Conservation (phyloP, 1,140 invertebrate genomes). For the Lordiphosa stackelbergi region DNA sequence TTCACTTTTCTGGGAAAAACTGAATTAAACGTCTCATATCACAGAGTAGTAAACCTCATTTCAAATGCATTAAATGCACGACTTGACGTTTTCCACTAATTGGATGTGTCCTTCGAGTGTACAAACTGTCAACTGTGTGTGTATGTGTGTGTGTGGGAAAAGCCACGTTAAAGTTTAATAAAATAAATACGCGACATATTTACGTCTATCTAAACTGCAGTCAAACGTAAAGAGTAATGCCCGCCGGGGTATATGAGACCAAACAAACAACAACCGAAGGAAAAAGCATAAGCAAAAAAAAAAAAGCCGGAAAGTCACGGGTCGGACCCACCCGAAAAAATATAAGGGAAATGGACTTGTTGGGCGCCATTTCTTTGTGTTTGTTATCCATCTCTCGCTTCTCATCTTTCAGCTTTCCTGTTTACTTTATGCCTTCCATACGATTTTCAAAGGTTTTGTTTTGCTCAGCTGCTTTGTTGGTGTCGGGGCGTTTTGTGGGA, state of each 20-base stretch:
- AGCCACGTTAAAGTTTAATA: slow-evolving; percentile 42
- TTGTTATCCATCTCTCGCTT: slow-evolving; percentile 19
- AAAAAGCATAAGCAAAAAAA: slow-evolving; percentile 32
- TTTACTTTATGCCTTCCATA: slow-evolving; percentile 41
- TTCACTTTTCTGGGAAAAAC: too few relatives aligned
- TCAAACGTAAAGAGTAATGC: slow-evolving; percentile 52
- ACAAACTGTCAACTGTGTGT: neutral
- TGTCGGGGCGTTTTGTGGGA: neutral
- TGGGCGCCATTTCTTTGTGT: slow-evolving; percentile 19
- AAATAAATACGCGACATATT: slow-evolving; percentile 20
- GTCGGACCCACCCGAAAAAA: slow-evolving; percentile 13
- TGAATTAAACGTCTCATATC: too few relatives aligned
- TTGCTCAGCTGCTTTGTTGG: slow-evolving; percentile 54
- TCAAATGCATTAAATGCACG: too few relatives aligned
- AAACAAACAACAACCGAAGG: slow-evolving; percentile 16
- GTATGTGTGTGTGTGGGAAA: neutral
- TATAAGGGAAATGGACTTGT: slow-evolving; percentile 14
- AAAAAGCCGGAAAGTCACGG: slow-evolving; percentile 42
- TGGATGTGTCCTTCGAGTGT: slow-evolving; percentile 2
- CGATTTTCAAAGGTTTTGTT: slow-evolving; percentile 53
- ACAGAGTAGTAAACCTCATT: too few relatives aligned
- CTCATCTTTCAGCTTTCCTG: slow-evolving; percentile 18
- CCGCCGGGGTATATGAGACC: slow-evolving; percentile 33
- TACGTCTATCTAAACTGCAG: slow-evolving; percentile 33
- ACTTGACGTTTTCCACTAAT: too few relatives aligned